A percentile compares a stretch with the other conserved stretches of the same genome.
Evolutionary conservation across 1,140 invertebrate species (phyloP).

Genomic region (Euschistus heros): DNA sequence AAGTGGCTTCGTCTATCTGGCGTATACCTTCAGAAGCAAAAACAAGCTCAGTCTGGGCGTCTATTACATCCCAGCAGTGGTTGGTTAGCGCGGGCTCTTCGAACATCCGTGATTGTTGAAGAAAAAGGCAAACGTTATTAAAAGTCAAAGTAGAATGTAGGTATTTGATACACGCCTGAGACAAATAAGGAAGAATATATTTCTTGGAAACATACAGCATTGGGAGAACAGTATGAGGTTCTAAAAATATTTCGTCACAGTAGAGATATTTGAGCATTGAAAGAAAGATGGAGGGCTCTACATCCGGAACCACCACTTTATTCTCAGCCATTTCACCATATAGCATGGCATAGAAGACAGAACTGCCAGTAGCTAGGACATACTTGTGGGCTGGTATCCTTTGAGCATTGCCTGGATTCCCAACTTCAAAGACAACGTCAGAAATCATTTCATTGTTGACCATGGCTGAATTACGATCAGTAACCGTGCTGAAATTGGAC

Average conservation of each 20-base stretch:
- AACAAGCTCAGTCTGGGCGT: conserved; percentile 64
- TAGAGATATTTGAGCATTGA: conserved; percentile 85
- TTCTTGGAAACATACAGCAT: conserved; percentile 87
- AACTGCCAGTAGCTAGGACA: conserved; percentile 83
- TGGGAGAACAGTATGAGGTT: conserved; percentile 80
- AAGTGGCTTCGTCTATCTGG: conserved; percentile 79
- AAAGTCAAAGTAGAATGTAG: conserved; percentile 82
- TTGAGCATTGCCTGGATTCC: conserved; percentile 59
- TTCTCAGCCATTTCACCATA: conserved; percentile 78
- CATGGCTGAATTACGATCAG: conserved; percentile 87
- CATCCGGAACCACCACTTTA: conserved; percentile 84
- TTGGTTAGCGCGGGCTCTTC: conserved; percentile 88
- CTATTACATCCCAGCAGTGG: conserved; percentile 89
- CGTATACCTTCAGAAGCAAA: conserved; percentile 84
- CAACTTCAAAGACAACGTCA: conserved; percentile 78
- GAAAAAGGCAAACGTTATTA: conserved; percentile 80
- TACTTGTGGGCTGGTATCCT: conserved; percentile 85
- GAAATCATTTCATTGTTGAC: conserved; percentile 90
- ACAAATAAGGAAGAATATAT: conserved; percentile 83
- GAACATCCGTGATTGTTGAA: conserved; percentile 81
- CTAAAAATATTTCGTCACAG: conserved; percentile 86
- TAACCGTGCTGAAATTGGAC: conserved; percentile 66
- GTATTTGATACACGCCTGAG: conserved; percentile 80
- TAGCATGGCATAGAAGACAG: conserved; percentile 91
- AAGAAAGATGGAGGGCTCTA: conserved; percentile 80